Evolutionary conservation across 2,888 invertebrate genomes (phyloP).

Genomic region (Ptychoptera albimana): DNA sequence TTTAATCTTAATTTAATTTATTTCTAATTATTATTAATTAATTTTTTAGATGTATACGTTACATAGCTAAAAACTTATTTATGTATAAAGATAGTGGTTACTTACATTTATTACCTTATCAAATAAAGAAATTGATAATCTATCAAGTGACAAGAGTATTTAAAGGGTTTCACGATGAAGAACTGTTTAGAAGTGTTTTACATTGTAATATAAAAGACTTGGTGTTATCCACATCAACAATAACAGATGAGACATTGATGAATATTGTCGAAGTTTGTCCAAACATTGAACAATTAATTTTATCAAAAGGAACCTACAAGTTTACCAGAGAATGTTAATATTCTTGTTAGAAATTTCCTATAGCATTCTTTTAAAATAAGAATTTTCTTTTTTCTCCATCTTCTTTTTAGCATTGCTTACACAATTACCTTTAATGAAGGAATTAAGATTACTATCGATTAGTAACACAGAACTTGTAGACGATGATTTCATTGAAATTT

Average conservation of each 20-base stretch:
- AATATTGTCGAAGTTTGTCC: slow-evolving; percentile 1
- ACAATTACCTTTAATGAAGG: slow-evolving; percentile 17
- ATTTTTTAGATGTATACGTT: slow-evolving; percentile 7
- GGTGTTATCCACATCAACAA: slow-evolving; percentile 6
- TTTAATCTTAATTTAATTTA: too few relatives aligned
- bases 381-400: too few relatives aligned
- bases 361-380: too few relatives aligned
- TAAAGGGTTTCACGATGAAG: slow-evolving; percentile 7
- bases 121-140: slow-evolving; percentile 7
- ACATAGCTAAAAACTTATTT: slow-evolving; percentile 4
- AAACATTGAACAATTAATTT: slow-evolving; percentile 3
- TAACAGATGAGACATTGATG: slow-evolving; percentile 5
- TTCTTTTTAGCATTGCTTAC: slow-evolving; percentile 19
- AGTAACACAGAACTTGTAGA: slow-evolving; percentile 22
- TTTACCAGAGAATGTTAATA: slow-evolving; percentile 5
- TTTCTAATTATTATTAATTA: too few relatives aligned
- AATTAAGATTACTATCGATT: slow-evolving; percentile 18
- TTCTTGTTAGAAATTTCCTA: slow-evolving; percentile 1
- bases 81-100: slow-evolving; percentile 4
- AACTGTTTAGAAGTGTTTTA: slow-evolving; percentile 4
- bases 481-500: slow-evolving; percentile 25
- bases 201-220: slow-evolving; percentile 5
- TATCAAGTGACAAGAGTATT: slow-evolving; percentile 3
- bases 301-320: slow-evolving; percentile 2
- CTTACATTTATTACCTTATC: slow-evolving; percentile 5